Percentiles rank a stretch among this genome's conserved stretches.
Evolutionary conservation across 2,113 vertebrate genomes (phyloP).

Genomic region (Cheirogaleus medius): DNA sequence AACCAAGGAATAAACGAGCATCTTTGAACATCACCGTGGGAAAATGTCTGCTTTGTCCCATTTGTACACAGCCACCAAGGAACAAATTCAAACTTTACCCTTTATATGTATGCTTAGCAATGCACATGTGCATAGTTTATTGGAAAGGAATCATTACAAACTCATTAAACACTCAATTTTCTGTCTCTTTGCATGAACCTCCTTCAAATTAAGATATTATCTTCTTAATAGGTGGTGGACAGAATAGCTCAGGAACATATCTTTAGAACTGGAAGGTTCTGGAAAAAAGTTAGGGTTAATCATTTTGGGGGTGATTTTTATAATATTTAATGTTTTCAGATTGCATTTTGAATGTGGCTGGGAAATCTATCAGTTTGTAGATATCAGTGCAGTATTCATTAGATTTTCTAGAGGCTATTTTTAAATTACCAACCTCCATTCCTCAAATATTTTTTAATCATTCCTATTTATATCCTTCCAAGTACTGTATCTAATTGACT

Average conservation of each 20-base stretch:
- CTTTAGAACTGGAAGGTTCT: background rate
- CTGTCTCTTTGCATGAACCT: constrained; percentile 4
- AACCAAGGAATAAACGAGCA: background rate
- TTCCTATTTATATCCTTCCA: background rate
- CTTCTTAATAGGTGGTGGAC: constrained; percentile 9
- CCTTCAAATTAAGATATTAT: constrained; percentile 36
- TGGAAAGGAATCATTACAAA: background rate
- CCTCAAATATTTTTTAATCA: background rate
- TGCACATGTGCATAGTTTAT: background rate
- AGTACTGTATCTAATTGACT: background rate
- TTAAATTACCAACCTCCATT: background rate
- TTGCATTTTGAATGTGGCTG: background rate
- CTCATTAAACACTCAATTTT: constrained; percentile 39
- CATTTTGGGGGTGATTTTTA: background rate
- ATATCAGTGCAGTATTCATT: background rate
- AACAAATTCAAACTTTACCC: background rate
- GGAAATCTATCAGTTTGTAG: background rate
- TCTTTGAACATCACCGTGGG: background rate
- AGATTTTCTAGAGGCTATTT: background rate
- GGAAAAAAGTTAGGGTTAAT: background rate
- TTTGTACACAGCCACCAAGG: background rate
- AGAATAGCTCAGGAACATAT: background rate
- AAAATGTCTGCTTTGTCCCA: background rate
- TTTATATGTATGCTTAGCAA: background rate
- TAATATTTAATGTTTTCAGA: background rate